Conservation (phyloP, 1,140 invertebrate genomes). For the Drosophila sechellia region DNA sequence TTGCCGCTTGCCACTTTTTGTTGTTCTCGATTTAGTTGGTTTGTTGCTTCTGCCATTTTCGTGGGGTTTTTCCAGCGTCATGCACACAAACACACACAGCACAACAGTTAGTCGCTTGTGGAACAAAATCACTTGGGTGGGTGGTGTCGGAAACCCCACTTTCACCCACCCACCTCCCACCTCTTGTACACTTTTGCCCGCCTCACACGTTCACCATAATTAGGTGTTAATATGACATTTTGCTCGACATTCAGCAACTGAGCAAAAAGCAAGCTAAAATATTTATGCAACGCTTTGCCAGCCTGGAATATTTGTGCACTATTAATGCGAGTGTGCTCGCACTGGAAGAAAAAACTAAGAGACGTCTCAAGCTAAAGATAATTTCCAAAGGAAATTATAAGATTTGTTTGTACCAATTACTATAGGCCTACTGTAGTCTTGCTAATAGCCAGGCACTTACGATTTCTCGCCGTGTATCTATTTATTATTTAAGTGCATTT, state of each 20-base stretch:
- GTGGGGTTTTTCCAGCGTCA: slow-evolving; percentile 34
- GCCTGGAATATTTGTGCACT: slow-evolving; percentile 60
- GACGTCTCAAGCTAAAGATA: not conserved
- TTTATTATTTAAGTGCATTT: slow-evolving; percentile 54
- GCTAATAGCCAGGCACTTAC: not conserved
- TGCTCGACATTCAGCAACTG: slow-evolving; percentile 48
- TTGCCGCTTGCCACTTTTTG: slow-evolving; percentile 3
- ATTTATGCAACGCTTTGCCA: slow-evolving; percentile 64
- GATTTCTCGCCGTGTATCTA: slow-evolving; percentile 13
- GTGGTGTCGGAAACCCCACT: not conserved
- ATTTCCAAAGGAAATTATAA: not conserved
- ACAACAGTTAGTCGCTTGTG: not conserved
- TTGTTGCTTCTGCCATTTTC: slow-evolving; percentile 30
- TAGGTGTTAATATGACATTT: slow-evolving; percentile 77
- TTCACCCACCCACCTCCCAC: not conserved
- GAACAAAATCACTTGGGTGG: slow-evolving; percentile 5
- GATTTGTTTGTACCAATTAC: not conserved
- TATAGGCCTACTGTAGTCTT: not conserved
- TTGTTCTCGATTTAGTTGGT: slow-evolving; percentile 22
- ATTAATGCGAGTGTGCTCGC: slow-evolving; percentile 15
- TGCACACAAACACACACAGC: not conserved
- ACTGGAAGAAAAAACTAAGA: not conserved
- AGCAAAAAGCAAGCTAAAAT: slow-evolving; percentile 47
- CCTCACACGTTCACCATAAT: slow-evolving; percentile 56
- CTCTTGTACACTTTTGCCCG: slow-evolving; percentile 5